Evolutionary conservation across 2,797 vertebrate species (phyloP), one percentile per base, ranked within the genome.

Genomic region (Bovichtus diacanthus): DNA sequence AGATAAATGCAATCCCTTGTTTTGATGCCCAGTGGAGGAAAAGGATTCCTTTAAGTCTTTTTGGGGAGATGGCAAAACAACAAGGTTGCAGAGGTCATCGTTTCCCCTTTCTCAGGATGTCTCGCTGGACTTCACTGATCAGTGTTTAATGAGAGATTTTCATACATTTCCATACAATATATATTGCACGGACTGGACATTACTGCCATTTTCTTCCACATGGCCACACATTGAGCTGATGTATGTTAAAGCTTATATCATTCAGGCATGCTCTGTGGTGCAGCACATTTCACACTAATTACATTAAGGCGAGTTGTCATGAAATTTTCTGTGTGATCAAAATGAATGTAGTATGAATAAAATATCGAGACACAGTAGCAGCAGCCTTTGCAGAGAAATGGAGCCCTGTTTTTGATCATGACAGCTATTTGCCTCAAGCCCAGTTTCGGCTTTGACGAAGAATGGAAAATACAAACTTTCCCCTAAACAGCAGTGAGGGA

Each of bases 1-100:
- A 89, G 77, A 84, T 87, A 73, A 88, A 84, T 81, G 70, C 80
- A 87, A 91, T 84, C 85, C 84, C 78, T 77, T 88, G 76, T 90
- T 90, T 85, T 91, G 87, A 85, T 87, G 83, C 82, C 66, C 75
- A 9, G 67, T 63, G 77, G 83, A 88, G 80, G 84, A 71, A 74
- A 60, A 64, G 47, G 75, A 83, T 85, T 76, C 70, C 49, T 87
- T 16, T 31, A 34, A 73, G 81, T 82, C 78, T 85, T 76, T 38
- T 50, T 47, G 49, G 15, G 21, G 58, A 74, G 68, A 78, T 31
- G 55, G 76, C 76, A 82, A 78, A 73, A 78, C 61, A 81, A 81
- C 73, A 55, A 68, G 53, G 75, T 55, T 21, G 49, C 53, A 58
- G 70, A 76, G 82, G 84, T 78, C 66, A 77, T 53, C 46, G 13